Percentiles rank a stretch among this genome's conserved stretches.
Conservation (phyloP, 2,888 invertebrate genomes). For the Bembecia ichneumoniformis region DNA sequence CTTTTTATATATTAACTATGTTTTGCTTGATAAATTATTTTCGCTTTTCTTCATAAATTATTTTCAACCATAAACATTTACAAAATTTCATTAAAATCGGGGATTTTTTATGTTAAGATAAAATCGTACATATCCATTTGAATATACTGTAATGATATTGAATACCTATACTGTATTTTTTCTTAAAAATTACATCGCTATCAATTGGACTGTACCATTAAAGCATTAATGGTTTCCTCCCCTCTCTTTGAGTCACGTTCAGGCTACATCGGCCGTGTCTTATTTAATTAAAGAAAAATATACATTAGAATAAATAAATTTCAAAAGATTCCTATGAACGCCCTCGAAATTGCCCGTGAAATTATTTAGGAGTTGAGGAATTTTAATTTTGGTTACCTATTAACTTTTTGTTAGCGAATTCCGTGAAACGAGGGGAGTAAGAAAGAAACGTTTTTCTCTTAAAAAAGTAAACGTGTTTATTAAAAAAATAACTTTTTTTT, state of each 20-base stretch:
- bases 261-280: conserved; percentile 41
- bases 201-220: conserved; percentile 12
- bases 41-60: no score
- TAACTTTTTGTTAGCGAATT: neutral
- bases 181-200: conserved; percentile 11
- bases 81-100: no score
- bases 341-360: conserved; percentile 13
- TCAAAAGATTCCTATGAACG: conserved; percentile 26
- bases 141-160: no score
- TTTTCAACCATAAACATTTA: no score
- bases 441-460: neutral
- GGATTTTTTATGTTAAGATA: no score
- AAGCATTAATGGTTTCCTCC: conserved; percentile 33
- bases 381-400: conserved; percentile 12
- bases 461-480: neutral
- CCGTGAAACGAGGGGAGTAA: neutral
- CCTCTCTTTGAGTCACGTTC: conserved; percentile 37
- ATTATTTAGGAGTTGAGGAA: conserved; percentile 17
- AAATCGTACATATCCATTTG: no score
- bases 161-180: no score
- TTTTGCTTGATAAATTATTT: no score
- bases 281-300: conserved; percentile 61
- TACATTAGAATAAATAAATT: conserved; percentile 47
- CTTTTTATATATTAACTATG: no score
- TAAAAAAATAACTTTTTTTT: no score